phyloP scores from a whole-genome alignment of 2,888 invertebrate genomes.

The Mythimna ferrago region DNA sequence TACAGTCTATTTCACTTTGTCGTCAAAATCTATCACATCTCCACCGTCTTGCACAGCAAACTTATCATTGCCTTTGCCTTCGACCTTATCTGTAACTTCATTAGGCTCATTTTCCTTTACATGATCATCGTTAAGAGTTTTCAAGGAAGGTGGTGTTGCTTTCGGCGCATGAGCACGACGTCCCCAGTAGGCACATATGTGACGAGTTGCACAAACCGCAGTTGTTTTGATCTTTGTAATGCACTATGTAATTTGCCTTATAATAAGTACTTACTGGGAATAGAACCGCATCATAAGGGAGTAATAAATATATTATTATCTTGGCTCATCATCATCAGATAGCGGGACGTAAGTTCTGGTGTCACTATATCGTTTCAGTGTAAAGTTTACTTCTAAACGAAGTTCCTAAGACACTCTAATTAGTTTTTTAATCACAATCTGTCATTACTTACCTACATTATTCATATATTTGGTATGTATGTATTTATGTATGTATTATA shows the following conservation, averaged over 20 bases:
- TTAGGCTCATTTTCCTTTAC: constrained; percentile 33
- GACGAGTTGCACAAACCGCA: constrained; percentile 74
- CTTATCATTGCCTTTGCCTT: background rate
- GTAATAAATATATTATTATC: constrained; percentile 26
- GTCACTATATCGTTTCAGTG: background rate
- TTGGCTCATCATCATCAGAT: background rate
- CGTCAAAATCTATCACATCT: constrained; percentile 14
- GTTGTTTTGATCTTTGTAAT: constrained; percentile 73
- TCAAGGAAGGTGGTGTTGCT: constrained; percentile 54
- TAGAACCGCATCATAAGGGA: constrained; percentile 20
- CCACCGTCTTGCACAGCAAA: constrained; percentile 1
- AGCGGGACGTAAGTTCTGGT: background rate
- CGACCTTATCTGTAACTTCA: rapidly evolving
- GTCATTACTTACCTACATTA: too few species aligned
- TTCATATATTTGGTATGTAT: too few species aligned
- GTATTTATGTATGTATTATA: too few species aligned
- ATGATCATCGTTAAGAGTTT: background rate
- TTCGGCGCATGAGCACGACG: constrained; percentile 65
- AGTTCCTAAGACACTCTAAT: background rate
- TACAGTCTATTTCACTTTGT: constrained; percentile 9
- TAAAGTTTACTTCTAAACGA: background rate
- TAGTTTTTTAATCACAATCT: too few species aligned
- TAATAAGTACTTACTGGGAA: constrained; percentile 48
- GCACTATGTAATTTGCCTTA: constrained; percentile 69
- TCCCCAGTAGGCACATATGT: constrained; percentile 78